A percentile compares a stretch with the other conserved stretches of the same genome.
Evolutionary conservation across 2,888 invertebrate species (phyloP).

Genomic region (Lacanobia wlatinum): DNA sequence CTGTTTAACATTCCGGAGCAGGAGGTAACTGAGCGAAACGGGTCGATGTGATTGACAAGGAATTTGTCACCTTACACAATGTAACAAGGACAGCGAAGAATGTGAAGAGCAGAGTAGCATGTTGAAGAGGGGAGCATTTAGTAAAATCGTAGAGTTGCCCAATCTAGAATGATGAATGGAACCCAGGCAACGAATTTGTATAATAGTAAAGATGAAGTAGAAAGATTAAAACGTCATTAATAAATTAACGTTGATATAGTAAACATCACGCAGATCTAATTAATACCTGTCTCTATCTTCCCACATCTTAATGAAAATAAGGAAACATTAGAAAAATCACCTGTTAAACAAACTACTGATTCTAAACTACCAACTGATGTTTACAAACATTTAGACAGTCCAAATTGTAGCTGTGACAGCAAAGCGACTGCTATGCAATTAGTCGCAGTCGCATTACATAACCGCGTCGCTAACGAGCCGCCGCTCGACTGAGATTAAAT

Average conservation of each 20-base stretch:
- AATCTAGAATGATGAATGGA: constrained; percentile 9
- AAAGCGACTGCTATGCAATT: constrained; percentile 59
- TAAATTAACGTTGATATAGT: constrained; percentile 19
- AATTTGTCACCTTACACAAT: constrained; percentile 40
- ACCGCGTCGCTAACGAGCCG: constrained; percentile 53
- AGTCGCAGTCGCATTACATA: constrained; percentile 61
- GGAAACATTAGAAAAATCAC: constrained; percentile 25
- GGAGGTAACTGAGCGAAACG: constrained; percentile 20
- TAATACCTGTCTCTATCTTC: constrained; percentile 13
- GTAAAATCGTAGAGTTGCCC: not conserved
- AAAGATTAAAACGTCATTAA: constrained; percentile 13
- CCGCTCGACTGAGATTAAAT: constrained; percentile 71
- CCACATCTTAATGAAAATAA: constrained; percentile 9
- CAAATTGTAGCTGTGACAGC: constrained; percentile 51
- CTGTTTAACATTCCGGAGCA: constrained; percentile 54
- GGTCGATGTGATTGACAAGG: constrained; percentile 56
- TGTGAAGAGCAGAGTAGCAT: not conserved
- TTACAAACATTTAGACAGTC: constrained; percentile 62
- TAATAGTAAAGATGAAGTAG: constrained; percentile 7
- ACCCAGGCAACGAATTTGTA: not conserved
- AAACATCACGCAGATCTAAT: constrained; percentile 13
- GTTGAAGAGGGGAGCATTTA: not conserved
- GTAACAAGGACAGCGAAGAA: constrained; percentile 6
- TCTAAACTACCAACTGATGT: constrained; percentile 39
- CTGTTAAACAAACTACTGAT: constrained; percentile 17